These are phyloP conservation scores for Amphipyra tragopoginis DNA, from an alignment of 2,888 invertebrate genomes.

Conservation along the genomic window DNA sequence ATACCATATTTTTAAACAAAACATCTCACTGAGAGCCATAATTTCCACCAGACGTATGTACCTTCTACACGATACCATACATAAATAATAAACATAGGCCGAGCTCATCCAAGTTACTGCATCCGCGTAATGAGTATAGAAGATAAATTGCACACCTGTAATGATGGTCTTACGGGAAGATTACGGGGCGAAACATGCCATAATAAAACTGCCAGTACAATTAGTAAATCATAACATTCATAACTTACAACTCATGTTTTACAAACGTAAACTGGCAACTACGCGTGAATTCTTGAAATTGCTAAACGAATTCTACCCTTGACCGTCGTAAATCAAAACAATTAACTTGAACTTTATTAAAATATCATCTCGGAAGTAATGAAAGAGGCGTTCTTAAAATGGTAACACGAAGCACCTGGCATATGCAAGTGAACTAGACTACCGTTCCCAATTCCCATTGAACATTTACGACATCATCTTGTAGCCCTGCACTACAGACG, in stretches of 20 bases:
- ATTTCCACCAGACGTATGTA: constrained; percentile 20
- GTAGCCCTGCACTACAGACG: constrained; percentile 61
- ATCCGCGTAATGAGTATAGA: constrained; percentile 54
- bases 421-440: constrained; percentile 56
- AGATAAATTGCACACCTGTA: constrained; percentile 59
- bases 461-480: constrained; percentile 63
- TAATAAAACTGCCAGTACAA: constrained; percentile 51
- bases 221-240: constrained; percentile 48
- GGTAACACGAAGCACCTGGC: constrained; percentile 43
- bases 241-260: constrained; percentile 18
- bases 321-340: constrained; percentile 41
- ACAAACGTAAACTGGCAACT: constrained; percentile 4
- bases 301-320: constrained; percentile 35
- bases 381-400: constrained; percentile 39
- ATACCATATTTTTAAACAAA: constrained; percentile 16
- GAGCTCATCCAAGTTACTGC: constrained; percentile 47
- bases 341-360: constrained; percentile 33
- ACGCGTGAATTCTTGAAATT: constrained; percentile 19
- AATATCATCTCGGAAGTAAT: constrained; percentile 24
- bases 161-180: constrained; percentile 52
- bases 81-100: constrained; percentile 48
- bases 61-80: constrained; percentile 12
- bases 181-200: constrained; percentile 39
- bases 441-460: constrained; percentile 64
- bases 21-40: constrained; percentile 20